Evolutionary conservation across 2,113 vertebrate species (phyloP).

Genomic region (Neodon shergylaensis): DNA sequence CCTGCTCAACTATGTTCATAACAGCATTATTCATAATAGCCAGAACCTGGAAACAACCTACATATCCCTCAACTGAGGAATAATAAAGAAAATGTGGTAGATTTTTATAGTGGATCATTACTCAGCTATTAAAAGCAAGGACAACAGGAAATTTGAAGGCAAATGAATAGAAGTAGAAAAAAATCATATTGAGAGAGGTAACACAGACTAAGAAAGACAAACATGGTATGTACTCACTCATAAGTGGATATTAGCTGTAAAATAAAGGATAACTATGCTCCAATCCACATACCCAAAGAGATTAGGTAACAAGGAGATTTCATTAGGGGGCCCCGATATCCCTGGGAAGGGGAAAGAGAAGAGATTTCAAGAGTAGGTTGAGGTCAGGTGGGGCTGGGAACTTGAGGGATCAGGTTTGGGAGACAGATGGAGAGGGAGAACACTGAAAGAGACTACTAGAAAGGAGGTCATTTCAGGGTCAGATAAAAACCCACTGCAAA

Average conservation of each 20-base stretch:
- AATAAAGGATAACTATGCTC: background rate
- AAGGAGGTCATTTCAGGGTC: background rate
- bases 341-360: background rate
- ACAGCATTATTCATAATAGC: background rate
- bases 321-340: background rate
- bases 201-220: background rate
- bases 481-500: background rate
- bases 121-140: background rate
- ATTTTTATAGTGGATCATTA: background rate
- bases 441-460: background rate
- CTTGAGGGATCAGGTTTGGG: background rate
- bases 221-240: background rate
- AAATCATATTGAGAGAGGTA: background rate
- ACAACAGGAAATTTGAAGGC: background rate
- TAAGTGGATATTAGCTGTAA: background rate
- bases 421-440: background rate
- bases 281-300: background rate
- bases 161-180: background rate
- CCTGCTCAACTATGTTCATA: background rate
- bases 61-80: background rate
- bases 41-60: background rate
- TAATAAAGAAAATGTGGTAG: background rate
- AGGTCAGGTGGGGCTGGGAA: background rate
- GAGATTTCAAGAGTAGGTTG: background rate
- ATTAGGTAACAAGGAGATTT: background rate